Conservation (phyloP, 2,797 vertebrate species). For the Hozukius guyotensis region DNA sequence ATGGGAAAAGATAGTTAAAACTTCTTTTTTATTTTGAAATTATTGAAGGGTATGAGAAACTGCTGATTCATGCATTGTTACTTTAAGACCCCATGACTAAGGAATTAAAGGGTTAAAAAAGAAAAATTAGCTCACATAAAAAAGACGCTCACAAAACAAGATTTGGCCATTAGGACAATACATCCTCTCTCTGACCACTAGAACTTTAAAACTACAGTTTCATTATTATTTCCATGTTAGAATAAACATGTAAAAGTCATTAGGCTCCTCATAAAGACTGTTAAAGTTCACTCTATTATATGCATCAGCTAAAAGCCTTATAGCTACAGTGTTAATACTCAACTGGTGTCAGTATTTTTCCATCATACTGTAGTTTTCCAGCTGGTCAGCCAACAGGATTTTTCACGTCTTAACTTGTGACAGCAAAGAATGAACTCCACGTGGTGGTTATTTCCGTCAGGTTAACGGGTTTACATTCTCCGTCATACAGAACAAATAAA, state of each 20-base stretch:
- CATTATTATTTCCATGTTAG: not conserved
- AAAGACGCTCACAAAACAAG: too few species aligned
- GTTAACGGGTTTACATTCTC: slow-evolving; percentile 73
- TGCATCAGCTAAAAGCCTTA: not conserved
- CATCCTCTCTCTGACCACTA: not conserved
- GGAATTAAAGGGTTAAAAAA: not conserved
- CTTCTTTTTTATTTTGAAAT: not conserved
- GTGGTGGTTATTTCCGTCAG: slow-evolving; percentile 68
- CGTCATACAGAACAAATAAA: slow-evolving; percentile 63
- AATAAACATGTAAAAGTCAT: not conserved
- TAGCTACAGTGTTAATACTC: not conserved
- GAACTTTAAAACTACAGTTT: too few species aligned
- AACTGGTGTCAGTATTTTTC: slow-evolving; percentile 40
- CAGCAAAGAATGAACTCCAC: slow-evolving; percentile 61
- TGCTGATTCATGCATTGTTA: not conserved
- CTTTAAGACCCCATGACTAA: not conserved
- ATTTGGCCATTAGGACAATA: too few species aligned
- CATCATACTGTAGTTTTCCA: slow-evolving; percentile 19
- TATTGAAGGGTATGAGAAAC: not conserved
- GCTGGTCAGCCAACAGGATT: slow-evolving; percentile 23
- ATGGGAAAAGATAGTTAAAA: too few species aligned
- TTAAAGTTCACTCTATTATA: too few species aligned
- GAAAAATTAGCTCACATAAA: not conserved
- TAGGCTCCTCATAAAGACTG: not conserved
- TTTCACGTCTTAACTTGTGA: slow-evolving; percentile 65